These are phyloP conservation scores for Drosophila kepulauana DNA, from an alignment of 1,140 invertebrate species.

Conservation along the genomic window DNA sequence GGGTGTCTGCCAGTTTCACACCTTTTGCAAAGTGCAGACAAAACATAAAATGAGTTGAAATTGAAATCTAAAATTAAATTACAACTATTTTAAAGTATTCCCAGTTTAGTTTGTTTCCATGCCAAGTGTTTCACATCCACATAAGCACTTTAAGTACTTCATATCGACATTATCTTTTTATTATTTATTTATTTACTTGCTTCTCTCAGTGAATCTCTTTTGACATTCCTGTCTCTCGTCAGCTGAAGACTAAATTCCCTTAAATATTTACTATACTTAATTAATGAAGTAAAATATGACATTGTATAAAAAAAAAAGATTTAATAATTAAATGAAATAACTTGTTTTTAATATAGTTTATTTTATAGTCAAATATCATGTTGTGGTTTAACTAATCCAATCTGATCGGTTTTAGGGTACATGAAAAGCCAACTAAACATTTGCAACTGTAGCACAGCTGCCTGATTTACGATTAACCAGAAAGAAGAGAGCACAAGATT, in stretches of 20 bases:
- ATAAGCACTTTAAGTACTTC: too few relatives aligned
- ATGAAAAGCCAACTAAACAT: background rate
- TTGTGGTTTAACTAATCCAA: background rate
- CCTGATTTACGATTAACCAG: conserved; percentile 4
- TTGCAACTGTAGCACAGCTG: background rate
- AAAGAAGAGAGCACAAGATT: conserved; percentile 6
- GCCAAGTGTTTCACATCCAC: too few relatives aligned
- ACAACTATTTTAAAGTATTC: background rate
- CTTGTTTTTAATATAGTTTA: too few relatives aligned
- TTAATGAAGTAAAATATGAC: background rate
- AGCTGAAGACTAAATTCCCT: background rate
- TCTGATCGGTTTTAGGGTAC: background rate
- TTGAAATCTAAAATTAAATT: background rate
- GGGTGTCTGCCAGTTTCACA: background rate
- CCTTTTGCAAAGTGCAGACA: too few relatives aligned
- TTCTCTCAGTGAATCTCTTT: background rate
- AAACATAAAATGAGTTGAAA: background rate
- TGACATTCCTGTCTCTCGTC: background rate
- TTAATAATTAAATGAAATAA: background rate
- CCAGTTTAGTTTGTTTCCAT: background rate
- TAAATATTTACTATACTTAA: background rate
- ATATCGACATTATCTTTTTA: background rate
- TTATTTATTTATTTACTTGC: background rate
- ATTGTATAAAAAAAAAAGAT: background rate
- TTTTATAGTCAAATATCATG: too few relatives aligned